Conservation (phyloP, 2,888 invertebrate genomes). For the Anorthoa munda region DNA sequence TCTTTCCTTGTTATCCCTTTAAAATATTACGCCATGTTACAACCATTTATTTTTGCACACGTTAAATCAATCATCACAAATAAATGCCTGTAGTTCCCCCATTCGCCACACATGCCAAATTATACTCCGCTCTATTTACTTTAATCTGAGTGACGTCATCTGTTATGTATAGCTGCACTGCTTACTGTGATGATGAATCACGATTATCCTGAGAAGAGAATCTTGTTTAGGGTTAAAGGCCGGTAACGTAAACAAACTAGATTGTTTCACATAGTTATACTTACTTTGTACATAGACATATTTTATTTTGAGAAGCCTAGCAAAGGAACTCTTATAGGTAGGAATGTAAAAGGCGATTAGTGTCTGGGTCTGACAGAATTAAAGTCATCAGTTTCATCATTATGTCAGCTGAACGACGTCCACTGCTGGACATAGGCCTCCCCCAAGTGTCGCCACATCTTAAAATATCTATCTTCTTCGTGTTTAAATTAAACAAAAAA, state of each 20-base stretch:
- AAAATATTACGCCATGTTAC: not conserved
- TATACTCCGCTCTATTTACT: conserved; percentile 22
- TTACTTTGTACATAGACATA: not conserved
- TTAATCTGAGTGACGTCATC: conserved; percentile 39
- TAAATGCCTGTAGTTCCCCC: not conserved
- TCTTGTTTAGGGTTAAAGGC: conserved; percentile 54
- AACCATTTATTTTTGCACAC: conserved; percentile 3
- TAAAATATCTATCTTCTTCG: too few species aligned
- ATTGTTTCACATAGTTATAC: conserved; percentile 13
- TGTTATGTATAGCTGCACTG: conserved; percentile 7
- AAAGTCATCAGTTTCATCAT: too few species aligned
- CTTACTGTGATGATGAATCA: conserved; percentile 45
- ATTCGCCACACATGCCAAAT: not conserved
- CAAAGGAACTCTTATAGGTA: too few species aligned
- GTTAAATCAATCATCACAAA: conserved; percentile 11
- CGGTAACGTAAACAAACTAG: conserved; percentile 46
- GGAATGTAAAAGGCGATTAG: too few species aligned
- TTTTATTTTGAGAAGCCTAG: too few species aligned
- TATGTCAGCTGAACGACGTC: too few species aligned
- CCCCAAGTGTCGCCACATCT: too few species aligned
- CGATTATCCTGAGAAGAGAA: conserved; percentile 46
- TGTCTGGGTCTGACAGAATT: too few species aligned
- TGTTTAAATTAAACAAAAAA: too few species aligned
- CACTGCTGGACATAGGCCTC: too few species aligned
- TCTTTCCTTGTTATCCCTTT: not conserved